phyloP scores from a whole-genome alignment of 2,888 invertebrate genomes.

The Idaea straminata region DNA sequence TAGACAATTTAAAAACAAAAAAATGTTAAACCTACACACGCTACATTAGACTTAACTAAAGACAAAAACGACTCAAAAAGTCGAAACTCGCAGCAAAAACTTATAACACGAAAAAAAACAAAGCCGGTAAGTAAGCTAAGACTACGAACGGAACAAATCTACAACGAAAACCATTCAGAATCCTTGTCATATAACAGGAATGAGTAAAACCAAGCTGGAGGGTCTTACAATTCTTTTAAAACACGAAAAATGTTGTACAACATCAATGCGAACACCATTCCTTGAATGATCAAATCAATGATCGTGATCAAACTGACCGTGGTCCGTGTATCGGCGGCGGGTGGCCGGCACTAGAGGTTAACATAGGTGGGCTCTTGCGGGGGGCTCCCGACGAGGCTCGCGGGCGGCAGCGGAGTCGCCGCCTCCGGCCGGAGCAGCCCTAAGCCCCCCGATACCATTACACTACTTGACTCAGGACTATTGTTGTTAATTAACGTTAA shows the following conservation, averaged over 20 bases:
- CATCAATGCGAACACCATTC: conserved; percentile 21
- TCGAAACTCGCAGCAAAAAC: conserved; percentile 21
- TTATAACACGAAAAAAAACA: conserved; percentile 14
- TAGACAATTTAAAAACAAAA: conserved; percentile 25
- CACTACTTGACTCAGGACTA: conserved; percentile 81
- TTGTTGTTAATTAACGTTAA: conserved; percentile 17
- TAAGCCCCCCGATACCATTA: conserved; percentile 73
- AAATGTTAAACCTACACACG: conserved; percentile 19
- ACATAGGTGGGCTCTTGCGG: conserved; percentile 96
- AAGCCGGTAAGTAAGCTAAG: conserved; percentile 12
- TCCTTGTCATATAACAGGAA: conserved; percentile 23
- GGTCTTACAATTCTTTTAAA: conserved; percentile 5
- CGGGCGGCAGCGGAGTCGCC: conserved; percentile 69
- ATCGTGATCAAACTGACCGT: conserved; percentile 61
- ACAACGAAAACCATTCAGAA: conserved; percentile 10
- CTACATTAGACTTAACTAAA: background rate
- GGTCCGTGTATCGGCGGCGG: conserved; percentile 60
- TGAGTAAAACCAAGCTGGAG: conserved; percentile 28
- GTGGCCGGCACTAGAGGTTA: conserved; percentile 89
- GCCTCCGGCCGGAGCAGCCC: conserved; percentile 78
- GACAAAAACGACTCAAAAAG: conserved; percentile 15
- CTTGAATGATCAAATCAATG: conserved; percentile 12
- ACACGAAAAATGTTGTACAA: conserved; percentile 13
- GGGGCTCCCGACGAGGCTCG: conserved; percentile 77
- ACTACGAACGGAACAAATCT: conserved; percentile 36